Conservation (phyloP, 2,888 invertebrate genomes). For the Acleris literana region DNA sequence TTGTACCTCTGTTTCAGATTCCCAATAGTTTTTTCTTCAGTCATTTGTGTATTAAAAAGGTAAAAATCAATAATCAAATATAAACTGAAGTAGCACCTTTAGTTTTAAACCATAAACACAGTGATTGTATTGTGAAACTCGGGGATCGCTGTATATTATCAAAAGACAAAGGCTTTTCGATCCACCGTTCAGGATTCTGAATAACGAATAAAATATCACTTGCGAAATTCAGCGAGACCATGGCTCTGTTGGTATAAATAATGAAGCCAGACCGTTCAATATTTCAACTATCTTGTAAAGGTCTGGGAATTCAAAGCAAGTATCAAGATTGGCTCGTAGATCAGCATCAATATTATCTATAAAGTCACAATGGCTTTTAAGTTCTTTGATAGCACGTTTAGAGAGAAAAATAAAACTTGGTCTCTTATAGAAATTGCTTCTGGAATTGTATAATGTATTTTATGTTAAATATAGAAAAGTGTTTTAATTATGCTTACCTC, state of each 20-base stretch:
- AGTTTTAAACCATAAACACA: constrained; percentile 3
- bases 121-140: constrained; percentile 6
- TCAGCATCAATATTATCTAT: constrained; percentile 24
- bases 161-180: constrained; percentile 43
- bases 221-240: constrained; percentile 34
- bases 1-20: no score
- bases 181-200: constrained; percentile 38
- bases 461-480: neutral
- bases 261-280: constrained; percentile 33
- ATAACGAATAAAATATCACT: constrained; percentile 42
- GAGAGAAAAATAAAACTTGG: neutral
- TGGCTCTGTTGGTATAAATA: constrained; percentile 34
- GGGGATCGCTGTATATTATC: constrained; percentile 42
- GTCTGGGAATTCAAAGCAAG: constrained; percentile 14
- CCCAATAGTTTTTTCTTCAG: no score
- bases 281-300: constrained; percentile 26
- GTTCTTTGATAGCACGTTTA: neutral
- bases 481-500: neutral
- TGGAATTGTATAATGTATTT: neutral
- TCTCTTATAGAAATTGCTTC: neutral
- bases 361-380: constrained; percentile 2
- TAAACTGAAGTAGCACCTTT: neutral
- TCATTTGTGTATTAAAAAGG: no score
- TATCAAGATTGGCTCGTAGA: constrained; percentile 25
- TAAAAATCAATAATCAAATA: no score